Evolutionary conservation across 1,140 invertebrate species (phyloP), one percentile per base, ranked within the genome.

Genomic region (Chrysopa pallens): DNA sequence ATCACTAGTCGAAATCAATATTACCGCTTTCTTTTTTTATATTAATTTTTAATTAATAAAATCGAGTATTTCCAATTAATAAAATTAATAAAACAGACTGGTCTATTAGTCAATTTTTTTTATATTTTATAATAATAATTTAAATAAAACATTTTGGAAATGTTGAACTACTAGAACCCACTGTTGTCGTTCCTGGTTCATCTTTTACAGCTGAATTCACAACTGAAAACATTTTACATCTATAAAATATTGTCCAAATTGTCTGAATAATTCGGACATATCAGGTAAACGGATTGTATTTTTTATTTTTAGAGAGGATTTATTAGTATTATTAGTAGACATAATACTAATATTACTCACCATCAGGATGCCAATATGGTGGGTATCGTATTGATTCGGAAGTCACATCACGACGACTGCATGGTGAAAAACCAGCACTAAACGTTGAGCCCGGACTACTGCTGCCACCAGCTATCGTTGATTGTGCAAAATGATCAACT

Each of bases 131-230:
- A 23, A 23, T 23, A 23, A 23, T 23, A 23, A 23, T 23, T 64
- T 55, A 63, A 55, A 62, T 59, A 47, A 55, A 64, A 51, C 58
- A 62, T 45, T 64, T 64, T 29, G 60, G 54, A 42, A 57, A 57
- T 27, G 57, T 46, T 39, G 59, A 58, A 29, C 54, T 55, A 40
- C 42, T 14, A 4, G 56, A 46, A 1, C 57, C 52, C 6, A 59
- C 51, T 8, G 50, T 42, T 1, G 54, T 57, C 27, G 42, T 58
- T 5, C 54, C 56, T 1, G 63, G 61, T 27, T 65, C 64, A 27
- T 66, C 63, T 46, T 67, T 66, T 6, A 61, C 55, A 44, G 52
- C 56, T 23, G 17, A 23, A 23, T 23, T 23, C n/a, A 64, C 52
- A 48, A 61, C 60, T 64, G 40, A 0, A 48, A 53, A 17, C 17